Evolutionary conservation across 35 echinoderm and acorn worm genomes (phyloP), one percentile per base, ranked within the genome.

Genomic region (Apostichopus californicus): DNA sequence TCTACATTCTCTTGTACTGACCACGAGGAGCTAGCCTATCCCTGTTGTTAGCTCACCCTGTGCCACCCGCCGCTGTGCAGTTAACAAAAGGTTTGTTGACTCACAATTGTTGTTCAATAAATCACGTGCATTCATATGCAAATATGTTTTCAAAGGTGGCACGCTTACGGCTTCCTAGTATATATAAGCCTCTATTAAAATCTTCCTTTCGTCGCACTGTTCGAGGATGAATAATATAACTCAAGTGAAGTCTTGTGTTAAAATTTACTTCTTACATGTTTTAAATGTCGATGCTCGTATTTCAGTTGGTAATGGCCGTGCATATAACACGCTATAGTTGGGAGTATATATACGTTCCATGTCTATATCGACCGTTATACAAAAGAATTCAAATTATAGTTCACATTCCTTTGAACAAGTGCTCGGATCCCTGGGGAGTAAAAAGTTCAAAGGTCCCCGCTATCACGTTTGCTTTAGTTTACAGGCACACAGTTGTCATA

Each of bases 51-150:
- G 12, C 55, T 81, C 55, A 81, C 78, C 78, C 81, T n/a, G 17
- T 58, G 81, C 81, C 81, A 85, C 81, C 81, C 81, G 81, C 57
- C 81, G 81, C 54, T 56, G 56, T 24, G 17, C 81, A n/a, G 81
- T 85, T 85, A 85, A 85, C 81, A 85, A 85, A 85, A 58, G 81
- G 81, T 20, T 85, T 85, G 81, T 85, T 85, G 81, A 85, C 81
- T 58, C 54, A 85, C 81, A 56, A 85, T 85, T 85, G 81, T 58
- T 58, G 56, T 59, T 59, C 81, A 58, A 85, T 85, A 85, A 85
- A 85, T 85, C 81, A 85, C 17, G 55, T 59, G 55, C 81, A 58
- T 85, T 85, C 23, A 85, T 59, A 85, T 85, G 81, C 81, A 85
- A 85, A 85, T 85, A 85, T 85, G 57, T 55, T 60, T 60, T 85